Evolutionary conservation across 2,888 invertebrate genomes (phyloP).

Genomic region (Caenorhabditis imperialis): DNA sequence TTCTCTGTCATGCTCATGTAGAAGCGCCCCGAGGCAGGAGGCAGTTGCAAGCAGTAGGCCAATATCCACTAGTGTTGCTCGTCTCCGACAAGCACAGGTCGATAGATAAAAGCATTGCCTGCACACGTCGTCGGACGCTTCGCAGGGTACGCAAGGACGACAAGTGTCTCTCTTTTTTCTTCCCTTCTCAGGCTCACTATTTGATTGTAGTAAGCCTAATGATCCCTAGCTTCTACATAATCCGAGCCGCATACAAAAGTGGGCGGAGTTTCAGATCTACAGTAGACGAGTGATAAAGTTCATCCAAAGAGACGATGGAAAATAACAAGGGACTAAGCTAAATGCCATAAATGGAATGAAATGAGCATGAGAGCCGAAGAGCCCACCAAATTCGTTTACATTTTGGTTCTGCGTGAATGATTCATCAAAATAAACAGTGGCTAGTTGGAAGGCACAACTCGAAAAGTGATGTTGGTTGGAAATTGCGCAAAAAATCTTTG

Average conservation of each 20-base stretch:
- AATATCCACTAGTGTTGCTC: constrained; percentile 53
- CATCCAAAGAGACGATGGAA: not conserved
- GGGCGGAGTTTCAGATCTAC: too few relatives aligned
- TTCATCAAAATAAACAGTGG: constrained; percentile 53
- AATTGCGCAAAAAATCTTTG: constrained; percentile 12
- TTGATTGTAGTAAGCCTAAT: constrained; percentile 54
- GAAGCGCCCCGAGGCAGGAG: constrained; percentile 50
- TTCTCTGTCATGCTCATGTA: constrained; percentile 42
- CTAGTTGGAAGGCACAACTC: constrained; percentile 20
- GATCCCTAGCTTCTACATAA: too few relatives aligned
- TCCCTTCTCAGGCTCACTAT: constrained; percentile 39
- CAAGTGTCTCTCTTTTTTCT: constrained; percentile 41
- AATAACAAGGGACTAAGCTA: not conserved
- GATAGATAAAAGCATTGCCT: constrained; percentile 50
- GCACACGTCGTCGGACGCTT: constrained; percentile 33
- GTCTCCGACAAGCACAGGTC: constrained; percentile 48
- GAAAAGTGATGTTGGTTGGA: constrained; percentile 18
- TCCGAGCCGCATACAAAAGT: too few relatives aligned
- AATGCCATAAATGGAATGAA: constrained; percentile 1
- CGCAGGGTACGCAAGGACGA: constrained; percentile 34
- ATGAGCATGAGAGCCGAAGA: not conserved
- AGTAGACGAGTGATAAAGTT: constrained; percentile 4
- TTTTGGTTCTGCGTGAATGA: constrained; percentile 48
- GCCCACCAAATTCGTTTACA: constrained; percentile 42
- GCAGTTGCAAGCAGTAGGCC: constrained; percentile 49